A percentile compares a stretch with the other conserved stretches of the same genome.
Conservation (phyloP, 1,140 invertebrate species). For the Maniola jurtina region DNA sequence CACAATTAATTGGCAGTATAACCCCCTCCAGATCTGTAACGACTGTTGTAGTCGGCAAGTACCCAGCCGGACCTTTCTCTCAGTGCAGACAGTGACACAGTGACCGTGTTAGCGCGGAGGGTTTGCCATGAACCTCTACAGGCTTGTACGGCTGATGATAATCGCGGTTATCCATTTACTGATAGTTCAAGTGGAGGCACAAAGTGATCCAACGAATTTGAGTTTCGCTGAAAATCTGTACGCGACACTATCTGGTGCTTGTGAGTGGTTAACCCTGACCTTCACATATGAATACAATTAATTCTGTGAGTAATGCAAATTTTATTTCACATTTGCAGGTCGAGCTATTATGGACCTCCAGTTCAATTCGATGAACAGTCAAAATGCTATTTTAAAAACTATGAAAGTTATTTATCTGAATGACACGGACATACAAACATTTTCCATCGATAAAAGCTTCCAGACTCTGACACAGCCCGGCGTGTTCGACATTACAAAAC, state of each 20-base stretch:
- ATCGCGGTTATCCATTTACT: slow-evolving; percentile 38
- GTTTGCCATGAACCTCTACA: slow-evolving; percentile 61
- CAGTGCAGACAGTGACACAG: slow-evolving; percentile 63
- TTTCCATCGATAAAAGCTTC: slow-evolving; percentile 59
- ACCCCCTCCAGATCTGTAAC: slow-evolving; percentile 48
- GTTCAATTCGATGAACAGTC: slow-evolving; percentile 47
- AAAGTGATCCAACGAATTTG: slow-evolving; percentile 42
- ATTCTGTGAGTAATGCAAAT: slow-evolving; percentile 26
- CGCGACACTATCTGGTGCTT: slow-evolving; percentile 64
- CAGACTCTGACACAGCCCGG: slow-evolving; percentile 48
- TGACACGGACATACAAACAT: slow-evolving; percentile 41
- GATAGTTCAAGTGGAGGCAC: slow-evolving; percentile 29
- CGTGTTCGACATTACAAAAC: slow-evolving; percentile 66
- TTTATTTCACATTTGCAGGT: slow-evolving; percentile 50
- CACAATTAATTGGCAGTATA: slow-evolving; percentile 28
- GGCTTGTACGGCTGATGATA: slow-evolving; percentile 40
- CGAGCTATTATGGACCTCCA: slow-evolving; percentile 66
- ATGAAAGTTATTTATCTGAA: slow-evolving; percentile 64
- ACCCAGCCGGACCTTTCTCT: slow-evolving; percentile 65
- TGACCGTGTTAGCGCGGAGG: slow-evolving; percentile 65
- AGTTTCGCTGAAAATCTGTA: slow-evolving; percentile 69
- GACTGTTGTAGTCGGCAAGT: slow-evolving; percentile 38
- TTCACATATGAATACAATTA: slow-evolving; percentile 26
- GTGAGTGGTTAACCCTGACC: slow-evolving; percentile 57
- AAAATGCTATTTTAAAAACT: slow-evolving; percentile 60